These are phyloP conservation scores for Psephotus haematonotus DNA, from an alignment of 2,113 vertebrate species.

Conservation along the genomic window DNA sequence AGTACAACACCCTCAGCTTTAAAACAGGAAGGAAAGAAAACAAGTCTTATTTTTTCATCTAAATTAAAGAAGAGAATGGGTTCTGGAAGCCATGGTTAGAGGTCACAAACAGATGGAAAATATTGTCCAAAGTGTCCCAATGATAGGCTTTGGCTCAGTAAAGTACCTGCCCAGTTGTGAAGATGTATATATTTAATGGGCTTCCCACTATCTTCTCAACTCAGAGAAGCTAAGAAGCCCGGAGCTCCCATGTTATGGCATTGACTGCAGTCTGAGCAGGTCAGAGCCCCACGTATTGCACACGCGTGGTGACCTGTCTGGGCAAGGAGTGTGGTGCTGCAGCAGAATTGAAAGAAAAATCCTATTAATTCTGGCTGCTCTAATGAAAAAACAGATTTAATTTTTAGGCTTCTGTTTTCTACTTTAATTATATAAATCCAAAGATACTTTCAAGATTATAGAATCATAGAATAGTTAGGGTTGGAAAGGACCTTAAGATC, in stretches of 20 bases:
- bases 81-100: background rate
- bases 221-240: background rate
- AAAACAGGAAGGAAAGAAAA: background rate
- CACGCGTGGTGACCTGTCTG: background rate
- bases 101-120: background rate
- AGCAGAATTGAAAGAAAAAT: background rate
- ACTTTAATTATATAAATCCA: constrained; percentile 62
- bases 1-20: background rate
- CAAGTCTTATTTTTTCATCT: background rate
- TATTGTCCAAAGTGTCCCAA: background rate
- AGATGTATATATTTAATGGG: background rate
- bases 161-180: background rate
- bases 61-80: background rate
- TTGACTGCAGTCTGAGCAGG: accelerated
- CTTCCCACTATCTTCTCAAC: background rate
- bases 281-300: background rate
- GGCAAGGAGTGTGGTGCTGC: background rate
- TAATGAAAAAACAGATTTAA: background rate
- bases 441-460: constrained; percentile 36
- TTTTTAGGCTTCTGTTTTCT: constrained; percentile 62
- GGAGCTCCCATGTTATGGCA: background rate
- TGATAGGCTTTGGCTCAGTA: background rate
- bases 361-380: background rate
- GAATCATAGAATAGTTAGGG: no score
- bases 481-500: no score